Percentiles rank a stretch among this genome's conserved stretches.
Evolutionary conservation across 1,140 invertebrate species (phyloP).

Genomic region (Drosophila gunungcola): DNA sequence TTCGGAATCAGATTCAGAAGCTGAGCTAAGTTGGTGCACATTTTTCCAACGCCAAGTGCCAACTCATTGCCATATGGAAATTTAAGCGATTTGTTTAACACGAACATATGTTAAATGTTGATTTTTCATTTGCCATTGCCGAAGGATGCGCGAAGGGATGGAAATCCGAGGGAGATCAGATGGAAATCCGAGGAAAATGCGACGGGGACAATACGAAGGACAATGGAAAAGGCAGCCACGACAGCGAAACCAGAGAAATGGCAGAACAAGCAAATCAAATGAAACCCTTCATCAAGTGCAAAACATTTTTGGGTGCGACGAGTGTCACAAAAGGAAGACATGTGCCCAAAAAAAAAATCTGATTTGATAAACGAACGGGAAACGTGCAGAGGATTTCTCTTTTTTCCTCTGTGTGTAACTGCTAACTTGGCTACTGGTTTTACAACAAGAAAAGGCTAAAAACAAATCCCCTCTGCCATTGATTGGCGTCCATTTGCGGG

Average conservation of each 20-base stretch:
- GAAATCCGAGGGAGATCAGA: not conserved
- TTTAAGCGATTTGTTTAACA: slow-evolving; percentile 69
- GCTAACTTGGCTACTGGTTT: slow-evolving; percentile 27
- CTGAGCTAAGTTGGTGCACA: slow-evolving; percentile 1
- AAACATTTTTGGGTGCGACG: slow-evolving; percentile 66
- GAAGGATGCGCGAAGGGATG: slow-evolving; percentile 1
- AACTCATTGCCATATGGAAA: slow-evolving; percentile 63
- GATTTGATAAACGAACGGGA: slow-evolving; percentile 57
- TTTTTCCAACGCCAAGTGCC: slow-evolving; percentile 4
- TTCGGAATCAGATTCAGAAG: not conserved
- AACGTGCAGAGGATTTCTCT: slow-evolving; percentile 43
- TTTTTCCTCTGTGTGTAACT: slow-evolving; percentile 22
- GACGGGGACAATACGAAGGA: slow-evolving; percentile 7
- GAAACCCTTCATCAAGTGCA: slow-evolving; percentile 77
- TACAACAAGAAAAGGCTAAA: slow-evolving; percentile 28
- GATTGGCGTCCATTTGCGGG: slow-evolving; percentile 48
- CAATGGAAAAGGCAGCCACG: slow-evolving; percentile 31
- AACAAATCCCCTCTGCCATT: slow-evolving; percentile 54
- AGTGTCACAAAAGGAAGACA: slow-evolving; percentile 62
- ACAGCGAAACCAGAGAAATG: slow-evolving; percentile 78
- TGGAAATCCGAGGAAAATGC: slow-evolving; percentile 7
- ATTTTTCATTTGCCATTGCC: slow-evolving; percentile 66
- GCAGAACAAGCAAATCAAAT: slow-evolving; percentile 76
- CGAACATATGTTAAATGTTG: slow-evolving; percentile 76
- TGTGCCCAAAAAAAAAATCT: slow-evolving; percentile 20